Conservation (phyloP, 2,113 vertebrate species). For the Zingel zingel region DNA sequence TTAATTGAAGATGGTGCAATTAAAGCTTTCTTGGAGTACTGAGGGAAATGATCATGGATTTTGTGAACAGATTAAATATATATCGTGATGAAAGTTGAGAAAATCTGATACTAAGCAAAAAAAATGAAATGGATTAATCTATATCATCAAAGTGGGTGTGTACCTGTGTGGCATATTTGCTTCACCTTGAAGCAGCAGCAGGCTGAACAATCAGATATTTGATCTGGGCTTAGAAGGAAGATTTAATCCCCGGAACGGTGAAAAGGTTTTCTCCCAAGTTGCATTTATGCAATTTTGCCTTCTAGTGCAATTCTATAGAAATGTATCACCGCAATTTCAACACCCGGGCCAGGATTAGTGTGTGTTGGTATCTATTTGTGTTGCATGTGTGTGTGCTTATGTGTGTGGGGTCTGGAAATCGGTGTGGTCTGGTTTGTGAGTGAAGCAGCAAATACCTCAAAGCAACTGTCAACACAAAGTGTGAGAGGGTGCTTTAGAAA, state of each 20-base stretch:
- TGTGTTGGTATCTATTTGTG: conserved; percentile 63
- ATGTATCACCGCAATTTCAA: conserved; percentile 76
- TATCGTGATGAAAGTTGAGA: conserved; percentile 43
- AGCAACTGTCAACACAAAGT: conserved; percentile 70
- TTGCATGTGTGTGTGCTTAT: conserved; percentile 37
- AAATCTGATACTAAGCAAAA: conserved; percentile 27
- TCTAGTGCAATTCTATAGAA: conserved; percentile 83
- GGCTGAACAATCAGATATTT: conserved; percentile 83
- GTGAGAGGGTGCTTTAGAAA: conserved; percentile 65
- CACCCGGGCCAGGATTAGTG: conserved; percentile 75
- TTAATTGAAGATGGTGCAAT: conserved; percentile 70
- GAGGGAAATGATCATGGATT: conserved; percentile 53
- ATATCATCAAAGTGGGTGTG: conserved; percentile 55
- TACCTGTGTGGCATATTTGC: conserved; percentile 46
- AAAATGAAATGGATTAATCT: conserved; percentile 67
- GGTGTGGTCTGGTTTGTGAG: conserved; percentile 55
- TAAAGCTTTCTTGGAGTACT: conserved; percentile 49
- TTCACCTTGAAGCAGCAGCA: conserved; percentile 73
- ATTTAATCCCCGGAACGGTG: conserved; percentile 82
- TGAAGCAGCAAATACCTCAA: conserved; percentile 74
- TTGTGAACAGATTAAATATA: conserved; percentile 42
- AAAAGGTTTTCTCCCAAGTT: conserved; percentile 82
- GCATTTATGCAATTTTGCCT: conserved; percentile 83
- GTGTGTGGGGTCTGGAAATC: conserved; percentile 52
- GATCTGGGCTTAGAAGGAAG: conserved; percentile 81